phyloP scores from a whole-genome alignment of 1,140 invertebrate genomes.

The Anastrepha obliqua region DNA sequence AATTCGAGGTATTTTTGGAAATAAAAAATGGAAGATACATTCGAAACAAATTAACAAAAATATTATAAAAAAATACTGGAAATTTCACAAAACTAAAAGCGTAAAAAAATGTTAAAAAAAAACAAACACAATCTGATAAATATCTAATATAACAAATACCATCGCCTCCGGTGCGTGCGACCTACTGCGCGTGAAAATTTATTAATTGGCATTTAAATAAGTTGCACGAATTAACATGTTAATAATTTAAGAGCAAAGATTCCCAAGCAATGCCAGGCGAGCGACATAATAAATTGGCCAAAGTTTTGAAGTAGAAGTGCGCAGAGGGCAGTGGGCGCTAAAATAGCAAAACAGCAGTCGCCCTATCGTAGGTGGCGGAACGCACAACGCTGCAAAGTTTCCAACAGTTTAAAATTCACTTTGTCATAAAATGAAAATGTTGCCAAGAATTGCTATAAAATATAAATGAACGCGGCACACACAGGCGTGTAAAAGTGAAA shows the following conservation, averaged over 20 bases:
- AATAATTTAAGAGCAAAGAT: conserved; percentile 15
- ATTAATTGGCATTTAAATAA: conserved; percentile 50
- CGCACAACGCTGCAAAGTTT: neutral
- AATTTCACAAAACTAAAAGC: too few species aligned
- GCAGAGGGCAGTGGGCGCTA: neutral
- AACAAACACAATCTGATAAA: neutral
- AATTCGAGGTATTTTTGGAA: neutral
- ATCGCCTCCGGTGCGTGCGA: neutral
- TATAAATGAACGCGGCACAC: neutral
- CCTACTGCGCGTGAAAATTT: neutral
- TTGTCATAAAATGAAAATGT: conserved; percentile 39
- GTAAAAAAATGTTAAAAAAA: neutral
- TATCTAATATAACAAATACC: neutral
- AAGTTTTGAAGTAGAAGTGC: neutral
- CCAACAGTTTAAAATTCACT: conserved; percentile 53
- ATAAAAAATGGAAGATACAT: neutral
- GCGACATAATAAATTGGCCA: conserved; percentile 18
- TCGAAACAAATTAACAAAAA: neutral
- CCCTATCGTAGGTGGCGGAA: neutral
- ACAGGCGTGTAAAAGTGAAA: neutral
- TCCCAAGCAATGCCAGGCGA: neutral
- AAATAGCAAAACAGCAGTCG: neutral
- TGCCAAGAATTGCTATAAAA: conserved; percentile 28
- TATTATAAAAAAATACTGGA: neutral
- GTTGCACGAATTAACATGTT: conserved; percentile 49